Evolutionary conservation across 2,888 invertebrate genomes (phyloP).

Genomic region (Yponomeuta evonymella): DNA sequence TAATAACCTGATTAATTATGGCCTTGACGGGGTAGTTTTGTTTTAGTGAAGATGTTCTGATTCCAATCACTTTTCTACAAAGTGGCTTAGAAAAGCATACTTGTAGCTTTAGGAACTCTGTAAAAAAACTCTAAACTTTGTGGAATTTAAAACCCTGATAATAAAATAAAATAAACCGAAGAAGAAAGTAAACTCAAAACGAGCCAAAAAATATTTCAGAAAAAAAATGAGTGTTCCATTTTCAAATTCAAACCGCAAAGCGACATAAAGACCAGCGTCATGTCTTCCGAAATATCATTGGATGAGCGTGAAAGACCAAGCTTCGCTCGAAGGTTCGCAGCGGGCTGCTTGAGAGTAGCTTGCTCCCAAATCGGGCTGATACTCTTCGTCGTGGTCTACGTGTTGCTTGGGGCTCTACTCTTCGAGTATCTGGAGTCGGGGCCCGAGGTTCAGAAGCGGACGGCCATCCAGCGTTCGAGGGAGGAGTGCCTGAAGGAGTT

Average conservation of each 20-base stretch:
- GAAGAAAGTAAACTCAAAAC: background rate
- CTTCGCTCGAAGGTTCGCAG: slow-evolving; percentile 43
- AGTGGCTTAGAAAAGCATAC: too few relatives aligned
- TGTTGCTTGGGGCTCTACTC: slow-evolving; percentile 83
- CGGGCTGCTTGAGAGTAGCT: slow-evolving; percentile 72
- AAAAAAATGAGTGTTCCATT: slow-evolving; percentile 1
- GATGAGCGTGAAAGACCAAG: slow-evolving; percentile 60
- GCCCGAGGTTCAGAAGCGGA: slow-evolving; percentile 79
- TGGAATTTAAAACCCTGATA: background rate
- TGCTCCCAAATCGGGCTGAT: slow-evolving; percentile 83
- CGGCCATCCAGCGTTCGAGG: slow-evolving; percentile 78
- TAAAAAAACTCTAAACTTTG: background rate
- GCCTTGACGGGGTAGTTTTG: background rate
- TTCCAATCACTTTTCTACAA: too few relatives aligned
- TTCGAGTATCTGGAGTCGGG: slow-evolving; percentile 85
- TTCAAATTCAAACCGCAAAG: background rate
- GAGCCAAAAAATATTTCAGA: background rate
- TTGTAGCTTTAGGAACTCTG: background rate
- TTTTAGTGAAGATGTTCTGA: too few relatives aligned
- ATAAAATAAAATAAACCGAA: background rate
- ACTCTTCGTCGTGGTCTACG: slow-evolving; percentile 83
- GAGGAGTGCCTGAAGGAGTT: slow-evolving; percentile 83
- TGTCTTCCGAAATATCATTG: slow-evolving; percentile 69
- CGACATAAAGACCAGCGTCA: slow-evolving; percentile 22
- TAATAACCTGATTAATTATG: background rate